Evolutionary conservation across 2,888 invertebrate genomes (phyloP), one percentile per base, ranked within the genome.

Genomic region (Drosophila setosimentum): DNA sequence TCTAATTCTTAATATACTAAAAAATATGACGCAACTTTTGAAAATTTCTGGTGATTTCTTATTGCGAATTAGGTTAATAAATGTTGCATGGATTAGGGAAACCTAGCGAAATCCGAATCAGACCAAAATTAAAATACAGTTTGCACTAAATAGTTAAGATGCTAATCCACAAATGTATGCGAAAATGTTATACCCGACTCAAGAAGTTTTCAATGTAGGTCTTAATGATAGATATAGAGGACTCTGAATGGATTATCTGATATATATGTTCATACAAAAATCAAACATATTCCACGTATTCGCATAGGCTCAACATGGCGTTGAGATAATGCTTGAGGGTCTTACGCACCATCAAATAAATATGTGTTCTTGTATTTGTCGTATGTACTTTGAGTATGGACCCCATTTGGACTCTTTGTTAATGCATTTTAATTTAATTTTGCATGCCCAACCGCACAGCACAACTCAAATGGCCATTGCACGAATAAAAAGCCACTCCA

Each of bases 371-470:
- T 24, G 8, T 55, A 21, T 37, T 13, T 57, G 29, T 37, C 11
- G 16, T 69, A 24, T 40, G 32, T 68, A 33, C n/a, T 30, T 27
- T 45, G 49, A 35, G 45, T 21, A n/a, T 53, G 21, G 13, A 3
- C 33, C 50, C 60, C 72, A 61, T 72, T 65, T 53, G 60, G 37
- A 49, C 40, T 58, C 65, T 61, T 51, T 71, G 76, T 87, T 91
- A 91, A 90, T 91, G 85, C 77, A 75, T 90, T 91, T 91, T 89
- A 89, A 89, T 91, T 90, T 90, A 91, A 89, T 91, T 90, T 90
- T 84, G 88, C 89, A 89, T 87, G 78, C 73, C 72, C 76, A 76
- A 81, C 76, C 79, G 76, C 90, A 83, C 71, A 68, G 53, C 51
- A 58, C 55, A 80, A 78, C 63, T 55, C 86, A 80, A 80, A 80